Evolutionary conservation across 2,888 invertebrate genomes (phyloP), one percentile per base, ranked within the genome.

Genomic region (Dolomedes plantarius): DNA sequence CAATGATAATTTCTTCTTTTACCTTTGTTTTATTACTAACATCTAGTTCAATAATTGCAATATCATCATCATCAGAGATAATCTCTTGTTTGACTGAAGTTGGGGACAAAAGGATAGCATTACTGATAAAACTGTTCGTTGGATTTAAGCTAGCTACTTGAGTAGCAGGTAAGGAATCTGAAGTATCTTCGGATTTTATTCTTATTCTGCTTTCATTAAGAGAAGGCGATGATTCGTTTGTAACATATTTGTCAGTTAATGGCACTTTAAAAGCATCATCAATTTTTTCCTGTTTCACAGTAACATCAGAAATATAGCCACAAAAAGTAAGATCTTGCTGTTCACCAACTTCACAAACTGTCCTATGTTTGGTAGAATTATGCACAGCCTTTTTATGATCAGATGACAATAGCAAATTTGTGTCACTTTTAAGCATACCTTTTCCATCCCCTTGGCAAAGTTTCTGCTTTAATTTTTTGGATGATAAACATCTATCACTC

Each of bases 121-220:
- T 9, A 36, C 5, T 36, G 36, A 9, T 3, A 65, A 65, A 28
- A 31, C 3, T n/a, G n/a, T n/a, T 19, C 19, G n/a, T 16, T 6
- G 50, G 31, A 65, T 31, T 16, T 65, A 29, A 13, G 65, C 11
- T 65, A 11, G 11, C 1, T 11, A 19, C 27, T 28, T 75, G 75
- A 41, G 41, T 65, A 16, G 41, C 16, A 41, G 64, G 74, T 74
- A 75, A 41, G 31, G n/a, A 32, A 9, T 75, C 41, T 39, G n/a
- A 32, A 0, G 39, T 1, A 27, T 27, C n/a, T 62, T 27, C 62
- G 5, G 5, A 23, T 27, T 62, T 27, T 19, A 27, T 62, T 46
- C 16, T 46, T 16, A 46, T 13, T 2, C 9, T 2, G 46, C 16
- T 16, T 16, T 46, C 2, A 46, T 46, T 16, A 46, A 16, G 6